Conservation (phyloP, 2,888 invertebrate species). For the Apodemia zela region DNA sequence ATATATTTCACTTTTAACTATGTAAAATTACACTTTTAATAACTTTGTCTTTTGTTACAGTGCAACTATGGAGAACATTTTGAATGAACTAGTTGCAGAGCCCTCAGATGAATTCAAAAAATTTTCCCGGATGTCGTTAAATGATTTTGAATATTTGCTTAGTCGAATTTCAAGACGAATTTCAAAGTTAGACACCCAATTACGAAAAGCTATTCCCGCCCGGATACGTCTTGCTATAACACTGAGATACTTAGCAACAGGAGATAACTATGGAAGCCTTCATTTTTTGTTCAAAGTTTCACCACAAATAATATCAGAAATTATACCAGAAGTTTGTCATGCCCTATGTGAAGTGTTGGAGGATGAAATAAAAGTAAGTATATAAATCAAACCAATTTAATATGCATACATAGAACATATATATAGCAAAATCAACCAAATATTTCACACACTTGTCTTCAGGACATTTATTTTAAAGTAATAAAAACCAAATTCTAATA, state of each 20-base stretch:
- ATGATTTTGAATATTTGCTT: conserved; percentile 29
- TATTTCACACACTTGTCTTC: too few species aligned
- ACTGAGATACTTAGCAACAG: conserved; percentile 23
- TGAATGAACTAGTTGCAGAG: conserved; percentile 30
- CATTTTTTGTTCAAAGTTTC: conserved; percentile 31
- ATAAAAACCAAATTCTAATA: too few species aligned
- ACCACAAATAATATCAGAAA: conserved; percentile 25
- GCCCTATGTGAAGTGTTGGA: conserved; percentile 24
- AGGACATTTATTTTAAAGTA: too few species aligned
- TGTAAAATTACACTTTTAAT: too few species aligned
- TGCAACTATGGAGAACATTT: conserved; percentile 28
- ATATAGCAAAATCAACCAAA: too few species aligned
- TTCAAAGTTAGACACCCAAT: conserved; percentile 23
- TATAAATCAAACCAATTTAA: too few species aligned
- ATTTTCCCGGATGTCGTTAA: conserved; percentile 31
- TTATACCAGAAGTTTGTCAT: conserved; percentile 28
- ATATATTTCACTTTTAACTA: too few species aligned
- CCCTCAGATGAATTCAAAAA: conserved; percentile 31
- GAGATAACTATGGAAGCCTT: conserved; percentile 26
- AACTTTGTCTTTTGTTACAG: conserved; percentile 21
- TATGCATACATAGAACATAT: too few species aligned
- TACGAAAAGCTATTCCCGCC: conserved; percentile 23
- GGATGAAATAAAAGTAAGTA: conserved; percentile 21
- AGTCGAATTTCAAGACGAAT: conserved; percentile 24
- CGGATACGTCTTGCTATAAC: conserved; percentile 25